Base-by-base conservation (phyloP, 2,888 invertebrate species). In the Aleiodes testaceus region DNA sequence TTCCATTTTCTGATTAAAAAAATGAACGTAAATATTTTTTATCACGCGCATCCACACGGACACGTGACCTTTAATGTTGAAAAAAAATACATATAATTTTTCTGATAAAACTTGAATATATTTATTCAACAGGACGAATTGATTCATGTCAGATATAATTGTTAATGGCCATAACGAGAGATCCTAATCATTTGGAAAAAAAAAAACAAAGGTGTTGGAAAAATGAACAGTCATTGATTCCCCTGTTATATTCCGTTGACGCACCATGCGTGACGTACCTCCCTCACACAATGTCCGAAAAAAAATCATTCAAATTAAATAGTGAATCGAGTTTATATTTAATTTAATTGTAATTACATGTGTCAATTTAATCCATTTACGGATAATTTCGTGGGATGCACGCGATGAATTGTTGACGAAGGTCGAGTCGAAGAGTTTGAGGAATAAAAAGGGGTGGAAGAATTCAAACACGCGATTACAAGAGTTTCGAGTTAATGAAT, bases 351-450 rank as follows among this genome's bases (percentile, higher is more conserved):
- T 30, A 20, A n/a, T 55, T 63, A 30, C 12, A 18, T 44, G 20
- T 16, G 14, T 49, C 49, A 16, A 26, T 26, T 11, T 36, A 36
- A 36, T 36, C 36, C 36, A 36, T 7, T 36, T 6, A 36, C 36
- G 36, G 4, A 11, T 2, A 49, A 49, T 49, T 20, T 49, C 47
- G 14, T 12, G 30, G 50, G 12, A 49, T 42, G 1, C 26, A 53
- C 42, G 61, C 52, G 61, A 45, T 75, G 67, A 74, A 77, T 77
- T 42, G 73, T 74, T 77, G 36, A 77, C 30, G 11, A 68, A 73
- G 74, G 75, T 68, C 69, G 70, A 65, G 36, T 36, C 36, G 36
- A 36, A 36, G 9, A 36, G 36, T 36, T 36, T 36, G 2, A 11
- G 7, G 36, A 11, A 36, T 36, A 11, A 36, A 36, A 11, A 9